Percentiles rank a stretch among this genome's conserved stretches.
Evolutionary conservation across 2,797 vertebrate species (phyloP).

Genomic region (Gymnopithys bicolor): DNA sequence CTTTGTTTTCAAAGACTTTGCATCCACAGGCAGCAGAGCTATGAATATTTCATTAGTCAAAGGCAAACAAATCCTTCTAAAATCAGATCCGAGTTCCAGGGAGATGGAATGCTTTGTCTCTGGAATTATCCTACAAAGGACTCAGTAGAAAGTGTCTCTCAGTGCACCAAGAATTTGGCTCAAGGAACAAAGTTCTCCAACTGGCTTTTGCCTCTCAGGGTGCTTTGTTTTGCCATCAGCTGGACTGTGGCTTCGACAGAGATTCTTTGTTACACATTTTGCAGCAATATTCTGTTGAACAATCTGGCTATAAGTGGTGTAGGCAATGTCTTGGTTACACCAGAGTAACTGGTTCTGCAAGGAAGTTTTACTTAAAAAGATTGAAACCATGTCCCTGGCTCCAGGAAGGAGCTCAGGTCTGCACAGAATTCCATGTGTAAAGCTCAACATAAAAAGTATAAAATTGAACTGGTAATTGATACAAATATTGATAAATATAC

Average conservation of each 20-base stretch:
- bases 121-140: not conserved
- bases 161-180: not conserved
- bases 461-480: not conserved
- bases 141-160: not conserved
- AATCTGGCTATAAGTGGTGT: accelerated
- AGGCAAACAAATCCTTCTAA: not conserved
- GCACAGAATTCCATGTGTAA: not conserved
- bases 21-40: not conserved
- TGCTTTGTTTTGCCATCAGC: not conserved
- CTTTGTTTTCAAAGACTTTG: not conserved
- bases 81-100: not conserved
- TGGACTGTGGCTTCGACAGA: not conserved
- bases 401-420: not conserved
- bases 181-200: not conserved
- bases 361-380: not conserved
- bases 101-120: not conserved
- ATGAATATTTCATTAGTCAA: not conserved
- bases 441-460: not conserved
- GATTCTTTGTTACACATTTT: accelerated
- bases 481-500: not conserved
- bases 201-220: not conserved
- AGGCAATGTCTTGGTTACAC: not conserved
- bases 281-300: not conserved
- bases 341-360: not conserved
- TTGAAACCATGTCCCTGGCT: not conserved